Evolutionary conservation across 2,797 vertebrate genomes (phyloP).

Genomic region (Tympanoctomys barrerae): DNA sequence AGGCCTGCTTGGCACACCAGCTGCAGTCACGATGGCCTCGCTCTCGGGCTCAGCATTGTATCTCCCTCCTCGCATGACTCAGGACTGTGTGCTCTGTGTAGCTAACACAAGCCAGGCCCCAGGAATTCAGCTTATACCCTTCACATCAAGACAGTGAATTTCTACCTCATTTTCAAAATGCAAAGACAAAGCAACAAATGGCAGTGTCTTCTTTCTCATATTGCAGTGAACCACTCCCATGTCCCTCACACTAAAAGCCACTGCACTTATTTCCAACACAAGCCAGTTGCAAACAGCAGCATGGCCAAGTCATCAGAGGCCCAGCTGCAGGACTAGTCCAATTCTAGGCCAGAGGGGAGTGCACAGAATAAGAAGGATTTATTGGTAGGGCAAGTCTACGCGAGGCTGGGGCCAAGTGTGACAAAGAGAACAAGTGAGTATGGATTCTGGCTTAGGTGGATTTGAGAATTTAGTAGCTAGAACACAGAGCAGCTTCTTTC

Average conservation of each 20-base stretch:
- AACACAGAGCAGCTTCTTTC: background rate
- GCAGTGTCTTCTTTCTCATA: background rate
- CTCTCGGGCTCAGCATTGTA: background rate
- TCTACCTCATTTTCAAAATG: background rate
- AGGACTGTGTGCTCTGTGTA: background rate
- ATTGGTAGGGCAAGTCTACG: background rate
- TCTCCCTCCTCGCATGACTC: background rate
- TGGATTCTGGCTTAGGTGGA: background rate
- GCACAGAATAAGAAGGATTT: background rate
- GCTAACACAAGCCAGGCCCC: background rate
- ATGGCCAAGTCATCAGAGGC: background rate
- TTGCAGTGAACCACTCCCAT: background rate
- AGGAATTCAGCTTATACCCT: background rate
- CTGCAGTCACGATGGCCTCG: background rate
- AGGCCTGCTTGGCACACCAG: background rate
- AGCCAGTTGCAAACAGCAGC: background rate
- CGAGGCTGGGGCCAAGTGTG: background rate
- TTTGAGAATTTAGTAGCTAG: background rate
- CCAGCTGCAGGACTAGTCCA: background rate
- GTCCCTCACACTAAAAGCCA: background rate
- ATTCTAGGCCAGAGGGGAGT: background rate
- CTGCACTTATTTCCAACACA: conserved; percentile 26
- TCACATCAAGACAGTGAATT: background rate
- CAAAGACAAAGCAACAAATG: background rate
- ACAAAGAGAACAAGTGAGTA: background rate